Base-by-base conservation (phyloP, 2,888 invertebrate genomes). In the Lymantria dispar region DNA sequence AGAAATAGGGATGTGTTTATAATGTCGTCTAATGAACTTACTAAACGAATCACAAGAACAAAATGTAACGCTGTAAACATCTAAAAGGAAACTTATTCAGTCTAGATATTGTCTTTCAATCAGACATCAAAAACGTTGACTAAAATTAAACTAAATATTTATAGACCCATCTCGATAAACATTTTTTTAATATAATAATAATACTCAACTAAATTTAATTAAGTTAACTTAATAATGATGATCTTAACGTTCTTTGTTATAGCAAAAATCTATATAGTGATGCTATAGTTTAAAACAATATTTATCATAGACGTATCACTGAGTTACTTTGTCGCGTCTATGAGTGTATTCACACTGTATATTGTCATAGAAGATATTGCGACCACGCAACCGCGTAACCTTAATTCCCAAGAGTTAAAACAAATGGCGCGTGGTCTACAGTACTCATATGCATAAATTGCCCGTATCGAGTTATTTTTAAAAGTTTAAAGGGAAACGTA, bases 21-120 rank as follows among this genome's bases (percentile, higher is more conserved):
- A 72, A 68, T 69, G 74, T 70, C 70, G 69, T 76, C 74, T 74
- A 68, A 71, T 73, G 70, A 80, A 78, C 72, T 72, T 70, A 72
- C 74, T 75, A 76, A 76, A 77, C 72, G 76, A 77, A 83, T 79
- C 76, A 80, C 82, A 79, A 74, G 73, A 72, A 63, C 62, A 61
- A 63, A 70, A 61, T 60, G 62, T 58, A 62, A 62, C 68, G 64
- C 62, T 72, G 76, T 71, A 74, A n/a, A 76, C 70, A 76, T 68
- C 74, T 80, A 80, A 71, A 74, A 80, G 74, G 76, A 75, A 86
- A 85, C 85, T 85, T 85, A 83, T 85, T 87, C 87, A 89, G 88
- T 89, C 87, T 87, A 88, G 70, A 81, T 84, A 87, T 86, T 85
- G 88, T 87, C 88, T 89, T 87, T 86, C 69, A 71, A n/a, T 80